These are phyloP conservation scores for Baccha elongata DNA, from an alignment of 2,888 invertebrate genomes.

Conservation along the genomic window DNA sequence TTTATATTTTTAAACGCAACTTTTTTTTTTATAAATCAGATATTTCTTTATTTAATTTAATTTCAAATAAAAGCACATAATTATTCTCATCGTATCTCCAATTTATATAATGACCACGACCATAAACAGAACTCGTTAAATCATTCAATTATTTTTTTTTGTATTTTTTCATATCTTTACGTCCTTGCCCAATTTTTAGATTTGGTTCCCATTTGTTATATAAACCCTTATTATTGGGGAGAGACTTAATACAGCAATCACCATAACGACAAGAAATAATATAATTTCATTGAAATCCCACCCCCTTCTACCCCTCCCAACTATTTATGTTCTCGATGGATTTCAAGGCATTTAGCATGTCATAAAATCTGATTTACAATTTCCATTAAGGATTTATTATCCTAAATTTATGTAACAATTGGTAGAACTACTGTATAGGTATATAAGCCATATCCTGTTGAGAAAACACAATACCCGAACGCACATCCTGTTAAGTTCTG, in stretches of 20 bases:
- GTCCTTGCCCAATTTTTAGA: conserved; percentile 15
- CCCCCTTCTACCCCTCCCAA: not conserved
- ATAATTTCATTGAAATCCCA: conserved; percentile 42
- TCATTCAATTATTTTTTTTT: conserved; percentile 1
- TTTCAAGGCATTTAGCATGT: conserved; percentile 68
- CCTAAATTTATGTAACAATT: conserved; percentile 51
- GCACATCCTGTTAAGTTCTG: conserved; percentile 41
- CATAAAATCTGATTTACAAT: conserved; percentile 67
- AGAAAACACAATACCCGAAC: conserved; percentile 12
- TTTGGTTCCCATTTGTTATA: conserved; percentile 15
- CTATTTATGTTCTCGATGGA: conserved; percentile 32
- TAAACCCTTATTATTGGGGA: conserved; percentile 25
- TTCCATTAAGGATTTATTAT: conserved; percentile 68
- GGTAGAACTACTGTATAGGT: conserved; percentile 1
- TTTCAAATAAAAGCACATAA: not conserved
- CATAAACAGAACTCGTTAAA: not conserved
- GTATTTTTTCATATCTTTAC: not conserved
- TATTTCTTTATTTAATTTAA: no score
- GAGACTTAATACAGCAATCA: conserved; percentile 22
- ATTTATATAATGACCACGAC: not conserved
- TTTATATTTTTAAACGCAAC: not conserved
- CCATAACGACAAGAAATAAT: conserved; percentile 32
- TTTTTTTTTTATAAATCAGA: not conserved
- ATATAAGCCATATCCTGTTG: conserved; percentile 13
- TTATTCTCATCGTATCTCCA: not conserved